Percentiles rank a stretch among this genome's conserved stretches.
These are phyloP conservation scores for Furcifer pardalis DNA, from an alignment of 2,797 vertebrate genomes.

Conservation along the genomic window DNA sequence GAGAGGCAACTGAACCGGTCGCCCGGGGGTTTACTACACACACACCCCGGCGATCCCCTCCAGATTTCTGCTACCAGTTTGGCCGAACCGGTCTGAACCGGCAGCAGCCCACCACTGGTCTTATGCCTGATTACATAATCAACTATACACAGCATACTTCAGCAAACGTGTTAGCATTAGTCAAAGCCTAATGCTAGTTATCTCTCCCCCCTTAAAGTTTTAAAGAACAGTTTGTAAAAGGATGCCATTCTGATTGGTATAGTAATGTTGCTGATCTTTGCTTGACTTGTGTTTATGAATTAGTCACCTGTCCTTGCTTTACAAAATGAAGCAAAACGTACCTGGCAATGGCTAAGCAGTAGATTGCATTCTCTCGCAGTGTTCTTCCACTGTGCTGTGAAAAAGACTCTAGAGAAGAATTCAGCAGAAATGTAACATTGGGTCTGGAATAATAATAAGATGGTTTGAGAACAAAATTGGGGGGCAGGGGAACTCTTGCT, in stretches of 20 bases:
- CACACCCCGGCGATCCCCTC: too few relatives aligned
- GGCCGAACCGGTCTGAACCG: too few relatives aligned
- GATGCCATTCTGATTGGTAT: not conserved
- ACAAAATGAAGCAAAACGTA: conserved; percentile 34
- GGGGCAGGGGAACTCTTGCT: conserved; percentile 65
- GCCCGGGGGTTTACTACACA: too few relatives aligned
- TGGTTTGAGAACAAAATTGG: conserved; percentile 53
- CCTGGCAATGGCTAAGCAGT: conserved; percentile 79
- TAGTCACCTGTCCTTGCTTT: not conserved
- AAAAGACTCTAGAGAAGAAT: conserved; percentile 59
- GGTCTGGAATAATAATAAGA: conserved; percentile 45
- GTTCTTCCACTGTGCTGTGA: conserved; percentile 65
- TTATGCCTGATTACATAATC: too few relatives aligned
- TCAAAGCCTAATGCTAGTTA: not conserved
- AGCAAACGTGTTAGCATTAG: too few relatives aligned
- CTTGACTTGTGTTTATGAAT: not conserved
- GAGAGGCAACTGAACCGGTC: too few relatives aligned
- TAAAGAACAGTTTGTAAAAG: not conserved
- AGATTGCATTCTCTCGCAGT: conserved; percentile 75
- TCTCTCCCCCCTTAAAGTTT: not conserved
- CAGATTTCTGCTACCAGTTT: too few relatives aligned
- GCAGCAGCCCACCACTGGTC: too few relatives aligned
- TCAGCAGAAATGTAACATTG: conserved; percentile 47
- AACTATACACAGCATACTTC: too few relatives aligned
- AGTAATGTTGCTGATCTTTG: not conserved